Evolutionary conservation across 2,113 vertebrate species (phyloP).

Genomic region (Myotis brandtii): DNA sequence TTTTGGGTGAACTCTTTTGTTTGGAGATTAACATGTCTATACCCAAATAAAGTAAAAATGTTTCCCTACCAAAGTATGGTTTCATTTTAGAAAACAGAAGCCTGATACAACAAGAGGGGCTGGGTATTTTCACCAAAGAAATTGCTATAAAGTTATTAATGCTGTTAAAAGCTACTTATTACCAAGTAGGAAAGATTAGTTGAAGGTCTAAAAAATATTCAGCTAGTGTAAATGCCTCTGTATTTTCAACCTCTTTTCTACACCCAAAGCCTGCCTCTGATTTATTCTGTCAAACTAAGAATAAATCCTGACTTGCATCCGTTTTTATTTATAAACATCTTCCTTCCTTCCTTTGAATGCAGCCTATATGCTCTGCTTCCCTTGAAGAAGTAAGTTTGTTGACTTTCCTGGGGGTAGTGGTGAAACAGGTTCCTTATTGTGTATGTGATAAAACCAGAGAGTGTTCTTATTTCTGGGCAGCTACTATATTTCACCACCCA

Average conservation of each 20-base stretch:
- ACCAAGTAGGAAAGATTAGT: background rate
- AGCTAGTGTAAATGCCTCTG: background rate
- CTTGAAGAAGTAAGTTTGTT: background rate
- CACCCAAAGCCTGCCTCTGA: background rate
- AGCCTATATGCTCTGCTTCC: background rate
- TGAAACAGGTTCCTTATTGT: background rate
- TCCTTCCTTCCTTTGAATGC: background rate
- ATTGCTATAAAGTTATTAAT: background rate
- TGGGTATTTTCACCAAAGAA: background rate
- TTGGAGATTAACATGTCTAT: background rate
- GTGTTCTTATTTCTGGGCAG: background rate
- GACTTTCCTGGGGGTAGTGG: background rate
- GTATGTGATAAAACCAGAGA: background rate
- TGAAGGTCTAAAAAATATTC: background rate
- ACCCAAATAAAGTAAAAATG: background rate
- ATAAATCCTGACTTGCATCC: background rate
- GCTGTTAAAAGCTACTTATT: background rate
- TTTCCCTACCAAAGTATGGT: background rate
- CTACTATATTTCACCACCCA: background rate
- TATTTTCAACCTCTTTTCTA: background rate
- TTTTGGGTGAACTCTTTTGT: background rate
- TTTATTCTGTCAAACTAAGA: background rate
- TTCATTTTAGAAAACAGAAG: background rate
- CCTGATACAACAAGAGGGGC: background rate
- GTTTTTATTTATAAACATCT: slow-evolving; percentile 30